Evolutionary conservation across 1,140 invertebrate genomes (phyloP).

Genomic region (Subanguina moxae): DNA sequence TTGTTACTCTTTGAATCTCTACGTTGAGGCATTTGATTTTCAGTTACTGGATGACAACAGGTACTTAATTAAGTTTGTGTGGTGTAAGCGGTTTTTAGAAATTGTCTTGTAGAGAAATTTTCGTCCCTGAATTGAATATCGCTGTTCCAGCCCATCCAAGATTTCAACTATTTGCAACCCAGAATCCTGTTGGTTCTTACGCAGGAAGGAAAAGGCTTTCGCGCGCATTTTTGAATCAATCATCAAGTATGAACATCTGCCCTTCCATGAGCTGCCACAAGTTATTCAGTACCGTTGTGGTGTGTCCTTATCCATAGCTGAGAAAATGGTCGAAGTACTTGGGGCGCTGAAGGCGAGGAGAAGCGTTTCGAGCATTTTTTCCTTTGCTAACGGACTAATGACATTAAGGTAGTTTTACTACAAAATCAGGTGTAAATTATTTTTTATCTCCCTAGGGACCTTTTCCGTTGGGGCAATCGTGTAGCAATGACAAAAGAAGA

Average conservation of each 20-base stretch:
- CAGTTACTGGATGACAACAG: constrained; percentile 84
- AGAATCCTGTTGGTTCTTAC: constrained; percentile 95
- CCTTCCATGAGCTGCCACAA: constrained; percentile 77
- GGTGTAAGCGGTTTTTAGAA: too few relatives aligned
- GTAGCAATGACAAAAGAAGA: constrained; percentile 64
- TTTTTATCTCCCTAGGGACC: constrained; percentile 68
- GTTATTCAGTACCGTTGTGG: constrained; percentile 85
- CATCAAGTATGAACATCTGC: constrained; percentile 92
- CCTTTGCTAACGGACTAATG: constrained; percentile 51
- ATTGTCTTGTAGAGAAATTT: constrained; percentile 77
- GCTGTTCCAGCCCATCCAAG: constrained; percentile 83
- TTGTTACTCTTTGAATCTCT: constrained; percentile 7
- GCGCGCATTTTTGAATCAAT: constrained; percentile 93
- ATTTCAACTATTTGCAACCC: constrained; percentile 96
- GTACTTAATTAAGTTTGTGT: too few relatives aligned
- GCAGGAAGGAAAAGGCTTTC: constrained; percentile 91
- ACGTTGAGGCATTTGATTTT: constrained; percentile 4
- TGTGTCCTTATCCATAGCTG: constrained; percentile 79
- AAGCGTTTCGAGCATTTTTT: constrained; percentile 44
- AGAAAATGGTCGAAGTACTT: constrained; percentile 88
- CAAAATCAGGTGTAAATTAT: background rate
- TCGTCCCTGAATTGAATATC: constrained; percentile 77
- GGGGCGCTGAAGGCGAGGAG: constrained; percentile 49
- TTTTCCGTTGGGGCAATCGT: constrained; percentile 93
- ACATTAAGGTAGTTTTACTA: constrained; percentile 37